Conservation (phyloP, 2,888 invertebrate species). For the Eupeodes latifasciatus region DNA sequence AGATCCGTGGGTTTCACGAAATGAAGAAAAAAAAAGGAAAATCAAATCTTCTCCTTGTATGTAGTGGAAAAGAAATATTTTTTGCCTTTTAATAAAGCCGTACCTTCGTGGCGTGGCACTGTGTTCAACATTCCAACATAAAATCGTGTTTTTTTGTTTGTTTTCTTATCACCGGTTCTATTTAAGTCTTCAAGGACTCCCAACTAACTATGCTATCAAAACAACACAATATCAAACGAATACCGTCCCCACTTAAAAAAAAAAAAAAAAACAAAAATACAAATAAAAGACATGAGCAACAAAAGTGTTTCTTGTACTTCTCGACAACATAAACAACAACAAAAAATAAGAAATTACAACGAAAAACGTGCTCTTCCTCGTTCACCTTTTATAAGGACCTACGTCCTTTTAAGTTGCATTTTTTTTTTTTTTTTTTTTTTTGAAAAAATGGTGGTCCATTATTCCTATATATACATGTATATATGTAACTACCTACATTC, state of each 20-base stretch:
- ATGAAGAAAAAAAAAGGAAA: neutral
- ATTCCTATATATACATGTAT: neutral
- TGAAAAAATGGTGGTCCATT: constrained; percentile 15
- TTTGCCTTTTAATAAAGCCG: neutral
- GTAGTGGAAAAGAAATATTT: neutral
- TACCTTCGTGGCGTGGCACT: neutral
- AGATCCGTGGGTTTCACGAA: neutral
- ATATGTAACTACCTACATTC: no score
- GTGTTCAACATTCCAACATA: neutral
- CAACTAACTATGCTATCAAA: neutral
- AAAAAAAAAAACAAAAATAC: neutral
- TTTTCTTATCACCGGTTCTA: neutral
- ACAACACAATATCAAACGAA: constrained; percentile 25
- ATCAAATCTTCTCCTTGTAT: neutral
- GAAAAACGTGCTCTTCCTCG: constrained; percentile 15
- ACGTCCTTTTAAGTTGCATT: constrained; percentile 39
- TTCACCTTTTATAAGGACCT: constrained; percentile 11
- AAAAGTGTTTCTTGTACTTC: neutral
- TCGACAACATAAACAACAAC: no score
- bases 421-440: neutral
- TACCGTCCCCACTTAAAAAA: neutral
- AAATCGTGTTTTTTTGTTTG: neutral
- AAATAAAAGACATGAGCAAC: neutral
- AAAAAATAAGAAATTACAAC: neutral
- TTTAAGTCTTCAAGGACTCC: neutral